A percentile compares a stretch with the other conserved stretches of the same genome.
phyloP scores from a whole-genome alignment of 2,113 vertebrate species.

The Rhinolophus sinicus region DNA sequence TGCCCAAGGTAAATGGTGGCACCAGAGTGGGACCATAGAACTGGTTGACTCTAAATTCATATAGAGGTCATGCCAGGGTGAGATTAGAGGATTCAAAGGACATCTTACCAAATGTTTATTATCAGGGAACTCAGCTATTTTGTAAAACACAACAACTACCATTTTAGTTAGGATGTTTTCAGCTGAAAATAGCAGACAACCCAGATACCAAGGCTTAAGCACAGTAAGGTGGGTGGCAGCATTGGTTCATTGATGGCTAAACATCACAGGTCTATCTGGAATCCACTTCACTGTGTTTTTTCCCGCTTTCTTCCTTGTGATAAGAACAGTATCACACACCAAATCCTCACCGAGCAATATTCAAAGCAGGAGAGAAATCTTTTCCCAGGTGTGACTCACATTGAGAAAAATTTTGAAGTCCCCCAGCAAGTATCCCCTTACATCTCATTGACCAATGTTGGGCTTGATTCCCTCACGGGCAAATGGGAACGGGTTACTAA shows the following conservation, averaged over 20 bases:
- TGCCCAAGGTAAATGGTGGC: neutral
- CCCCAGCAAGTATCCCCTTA: neutral
- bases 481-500: neutral
- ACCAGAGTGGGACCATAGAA: neutral
- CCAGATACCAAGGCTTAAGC: neutral
- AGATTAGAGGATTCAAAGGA: neutral
- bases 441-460: neutral
- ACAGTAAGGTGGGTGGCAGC: neutral
- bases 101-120: neutral
- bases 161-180: neutral
- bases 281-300: neutral
- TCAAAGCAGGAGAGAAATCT: neutral
- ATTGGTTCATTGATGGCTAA: neutral
- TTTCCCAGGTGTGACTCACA: neutral
- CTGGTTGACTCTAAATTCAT: neutral
- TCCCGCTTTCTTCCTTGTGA: neutral
- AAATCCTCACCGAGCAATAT: neutral
- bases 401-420: neutral
- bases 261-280: neutral
- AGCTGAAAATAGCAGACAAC: neutral
- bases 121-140: neutral
- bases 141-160: neutral
- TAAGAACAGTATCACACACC: slow-evolving; percentile 13
- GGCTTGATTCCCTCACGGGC: neutral
- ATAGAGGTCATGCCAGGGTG: neutral